Evolutionary conservation across 2,888 invertebrate species (phyloP), one percentile per base, ranked within the genome.

Genomic region (Fabriciana adippe): DNA sequence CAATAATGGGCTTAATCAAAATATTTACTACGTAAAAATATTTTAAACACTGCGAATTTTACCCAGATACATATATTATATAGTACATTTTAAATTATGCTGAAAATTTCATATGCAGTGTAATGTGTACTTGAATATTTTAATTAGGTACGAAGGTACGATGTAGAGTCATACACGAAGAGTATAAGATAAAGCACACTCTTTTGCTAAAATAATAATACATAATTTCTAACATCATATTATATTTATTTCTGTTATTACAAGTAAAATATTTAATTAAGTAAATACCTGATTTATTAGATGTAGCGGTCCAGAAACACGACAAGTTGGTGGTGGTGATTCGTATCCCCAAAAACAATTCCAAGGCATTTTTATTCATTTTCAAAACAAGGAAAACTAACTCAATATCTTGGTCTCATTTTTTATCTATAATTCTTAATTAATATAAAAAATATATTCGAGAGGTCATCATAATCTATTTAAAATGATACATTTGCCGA

Each of bases 271-370:
- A 8, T 35, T 18, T 16, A 61, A 51, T 51, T 74, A 69, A 11
- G 1, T 11, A 41, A 41, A 66, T 87, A 91, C 91, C 92, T 91
- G 86, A 70, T 86, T 75, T 69, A 85, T 80, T 47, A 90, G 78
- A 73, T 89, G 83, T 71, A 92, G 81, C 55, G 92, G 92, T 71
- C 84, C 88, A 79, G 88, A 90, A 74, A 92, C 88, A 78, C 87
- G 82, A 82, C 92, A 92, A 61, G 84, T 76, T 16, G 92, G 89
- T 68, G 88, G 82, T 57, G 91, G 91, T 74, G 89, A 81, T 72
- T 92, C 83, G 74, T 92, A 92, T 73, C 92, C 92, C 92, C 92
- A 92, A 55, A 92, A 77, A 78, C 92, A 92, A 78, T 88, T 92
- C 92, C 92, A 92, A 82, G 92, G 90, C 92, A 92, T 92, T 80